These are phyloP conservation scores for Amphipoea oculea DNA, from an alignment of 2,888 invertebrate genomes.

Conservation along the genomic window DNA sequence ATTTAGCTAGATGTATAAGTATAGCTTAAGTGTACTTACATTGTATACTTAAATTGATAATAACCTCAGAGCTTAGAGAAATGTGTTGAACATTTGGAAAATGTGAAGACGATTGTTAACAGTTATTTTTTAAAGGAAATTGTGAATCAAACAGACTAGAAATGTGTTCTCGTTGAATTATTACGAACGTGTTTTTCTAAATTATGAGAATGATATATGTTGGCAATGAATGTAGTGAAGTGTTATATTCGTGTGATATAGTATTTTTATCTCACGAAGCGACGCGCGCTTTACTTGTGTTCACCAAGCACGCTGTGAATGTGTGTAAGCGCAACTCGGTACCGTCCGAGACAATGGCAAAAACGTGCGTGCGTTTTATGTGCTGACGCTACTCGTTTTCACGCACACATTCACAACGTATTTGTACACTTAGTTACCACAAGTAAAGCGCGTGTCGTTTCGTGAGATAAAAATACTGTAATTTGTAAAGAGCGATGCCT, in stretches of 20 bases:
- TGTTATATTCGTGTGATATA: conserved; percentile 44
- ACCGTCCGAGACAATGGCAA: neutral
- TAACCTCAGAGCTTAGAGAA: conserved; percentile 82
- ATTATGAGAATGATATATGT: conserved; percentile 56
- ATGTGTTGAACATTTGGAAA: conserved; percentile 71
- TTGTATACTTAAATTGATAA: conserved; percentile 74
- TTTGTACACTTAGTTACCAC: neutral
- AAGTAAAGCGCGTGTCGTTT: neutral
- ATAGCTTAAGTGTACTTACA: conserved; percentile 68
- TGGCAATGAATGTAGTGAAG: conserved; percentile 54
- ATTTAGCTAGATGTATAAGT: conserved; percentile 75
- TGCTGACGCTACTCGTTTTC: neutral
- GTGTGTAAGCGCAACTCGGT: neutral
- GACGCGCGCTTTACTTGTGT: neutral
- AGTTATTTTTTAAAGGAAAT: conserved; percentile 67
- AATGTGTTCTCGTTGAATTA: conserved; percentile 82
- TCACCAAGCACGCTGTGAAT: neutral
- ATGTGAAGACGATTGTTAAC: conserved; percentile 73
- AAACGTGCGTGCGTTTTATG: neutral
- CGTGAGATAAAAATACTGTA: neutral
- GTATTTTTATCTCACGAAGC: neutral
- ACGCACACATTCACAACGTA: neutral
- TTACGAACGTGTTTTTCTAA: conserved; percentile 67
- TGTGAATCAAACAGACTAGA: conserved; percentile 72
- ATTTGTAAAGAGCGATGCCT: conserved; percentile 32